Conservation (phyloP, 2,888 invertebrate genomes). For the Cyrtodaria siliqua region DNA sequence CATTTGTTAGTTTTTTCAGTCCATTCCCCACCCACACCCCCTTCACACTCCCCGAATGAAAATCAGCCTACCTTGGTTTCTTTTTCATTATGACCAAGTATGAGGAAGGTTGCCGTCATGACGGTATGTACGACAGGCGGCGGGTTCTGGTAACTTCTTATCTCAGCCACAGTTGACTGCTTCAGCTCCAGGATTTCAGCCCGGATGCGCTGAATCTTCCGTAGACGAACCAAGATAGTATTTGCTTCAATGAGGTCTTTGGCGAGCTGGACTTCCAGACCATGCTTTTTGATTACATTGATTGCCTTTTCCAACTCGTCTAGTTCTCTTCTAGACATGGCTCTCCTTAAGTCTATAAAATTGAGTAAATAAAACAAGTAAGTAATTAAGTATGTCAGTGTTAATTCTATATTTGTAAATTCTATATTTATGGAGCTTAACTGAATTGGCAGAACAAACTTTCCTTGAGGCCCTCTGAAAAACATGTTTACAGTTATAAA, state of each 20-base stretch:
- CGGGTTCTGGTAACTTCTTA: conserved; percentile 83
- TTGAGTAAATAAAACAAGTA: no score
- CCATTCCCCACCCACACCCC: no score
- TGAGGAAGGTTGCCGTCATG: conserved; percentile 83
- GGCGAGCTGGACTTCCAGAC: conserved; percentile 80
- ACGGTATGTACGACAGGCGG: conserved; percentile 82
- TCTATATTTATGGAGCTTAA: no score
- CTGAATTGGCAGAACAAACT: no score
- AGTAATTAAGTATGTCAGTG: no score
- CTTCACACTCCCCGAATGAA: no score
- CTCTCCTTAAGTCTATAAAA: conserved; percentile 76
- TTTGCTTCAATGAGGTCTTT: conserved; percentile 81
- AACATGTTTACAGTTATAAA: no score
- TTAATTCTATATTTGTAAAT: no score
- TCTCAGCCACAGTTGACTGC: conserved; percentile 85
- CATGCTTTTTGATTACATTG: conserved; percentile 79
- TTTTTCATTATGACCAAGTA: conserved; percentile 82
- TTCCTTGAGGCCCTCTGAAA: no score
- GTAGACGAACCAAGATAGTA: conserved; percentile 73
- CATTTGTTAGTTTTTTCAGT: no score
- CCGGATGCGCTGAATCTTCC: conserved; percentile 75
- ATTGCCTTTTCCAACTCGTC: conserved; percentile 82
- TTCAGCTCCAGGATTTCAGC: conserved; percentile 81
- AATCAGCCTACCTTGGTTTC: conserved; percentile 85
- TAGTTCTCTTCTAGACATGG: conserved; percentile 80